phyloP scores from a whole-genome alignment of 2,888 invertebrate genomes.

The Oscheius myriophilus region DNA sequence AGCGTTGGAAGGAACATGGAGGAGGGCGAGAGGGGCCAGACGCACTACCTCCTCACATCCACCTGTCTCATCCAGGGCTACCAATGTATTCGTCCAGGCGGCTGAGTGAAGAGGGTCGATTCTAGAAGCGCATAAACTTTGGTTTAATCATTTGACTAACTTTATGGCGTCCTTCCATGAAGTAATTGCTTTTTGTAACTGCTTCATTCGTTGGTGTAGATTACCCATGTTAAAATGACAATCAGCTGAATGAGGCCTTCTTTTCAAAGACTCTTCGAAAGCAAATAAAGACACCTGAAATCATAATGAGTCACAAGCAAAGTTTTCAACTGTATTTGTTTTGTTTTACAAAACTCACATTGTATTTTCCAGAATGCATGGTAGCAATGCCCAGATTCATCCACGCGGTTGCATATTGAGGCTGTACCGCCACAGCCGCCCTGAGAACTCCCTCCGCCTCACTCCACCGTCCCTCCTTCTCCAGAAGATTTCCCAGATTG shows the following conservation, averaged over 20 bases:
- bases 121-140: too few species aligned
- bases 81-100: conserved; percentile 91
- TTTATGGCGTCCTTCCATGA: conserved; percentile 86
- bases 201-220: conserved; percentile 84
- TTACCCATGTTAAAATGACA: conserved; percentile 94
- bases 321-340: too few species aligned
- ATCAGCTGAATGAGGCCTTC: conserved; percentile 86
- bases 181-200: conserved; percentile 80
- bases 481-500: conserved; percentile 84
- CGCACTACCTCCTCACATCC: conserved; percentile 80
- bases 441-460: conserved; percentile 40
- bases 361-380: conserved; percentile 74
- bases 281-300: conserved; percentile 81
- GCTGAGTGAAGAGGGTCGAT: conserved; percentile 80
- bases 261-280: conserved; percentile 82
- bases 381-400: conserved; percentile 96
- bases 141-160: not conserved
- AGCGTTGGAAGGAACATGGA: conserved; percentile 80
- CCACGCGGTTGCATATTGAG: conserved; percentile 93
- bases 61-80: conserved; percentile 77
- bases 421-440: conserved; percentile 71
- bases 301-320: too few species aligned
- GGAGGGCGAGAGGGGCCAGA: conserved; percentile 80
- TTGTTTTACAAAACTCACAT: conserved; percentile 4
- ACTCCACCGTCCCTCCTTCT: conserved; percentile 39